Conservation (phyloP, 2,113 vertebrate species). For the Lophura nycthemera region DNA sequence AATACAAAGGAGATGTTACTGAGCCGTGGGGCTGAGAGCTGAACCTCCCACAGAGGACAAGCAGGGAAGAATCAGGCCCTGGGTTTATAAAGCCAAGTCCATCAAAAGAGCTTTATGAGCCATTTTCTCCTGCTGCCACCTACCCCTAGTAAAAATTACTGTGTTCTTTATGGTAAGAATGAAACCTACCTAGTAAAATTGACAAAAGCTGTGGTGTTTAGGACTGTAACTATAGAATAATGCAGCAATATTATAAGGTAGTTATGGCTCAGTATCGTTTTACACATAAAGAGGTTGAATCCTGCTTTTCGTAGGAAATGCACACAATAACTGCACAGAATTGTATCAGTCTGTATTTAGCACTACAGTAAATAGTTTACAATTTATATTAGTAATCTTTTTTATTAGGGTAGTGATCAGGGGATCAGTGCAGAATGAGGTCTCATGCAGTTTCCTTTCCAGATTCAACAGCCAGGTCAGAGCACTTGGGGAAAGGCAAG, state of each 20-base stretch:
- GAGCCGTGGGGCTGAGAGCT: not conserved
- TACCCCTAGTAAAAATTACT: conserved; percentile 14
- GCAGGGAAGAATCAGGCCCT: not conserved
- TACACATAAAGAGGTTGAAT: not conserved
- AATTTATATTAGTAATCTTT: not conserved
- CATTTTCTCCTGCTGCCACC: not conserved
- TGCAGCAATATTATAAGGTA: not conserved
- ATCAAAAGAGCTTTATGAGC: not conserved
- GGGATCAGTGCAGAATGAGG: not conserved
- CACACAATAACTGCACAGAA: not conserved
- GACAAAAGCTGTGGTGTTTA: conserved; percentile 15
- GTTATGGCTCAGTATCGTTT: not conserved
- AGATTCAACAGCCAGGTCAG: not conserved
- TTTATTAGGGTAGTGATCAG: not conserved
- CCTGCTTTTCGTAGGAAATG: not conserved
- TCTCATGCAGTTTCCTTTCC: not conserved
- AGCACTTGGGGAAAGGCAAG: not conserved
- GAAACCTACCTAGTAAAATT: not conserved
- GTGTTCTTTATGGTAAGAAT: not conserved
- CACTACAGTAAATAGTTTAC: not conserved
- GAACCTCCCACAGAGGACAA: not conserved
- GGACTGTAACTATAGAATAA: not conserved
- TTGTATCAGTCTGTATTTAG: not conserved
- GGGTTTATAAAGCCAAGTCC: not conserved
- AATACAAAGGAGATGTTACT: not conserved